Conservation (phyloP, 2,888 invertebrate species). For the Yponomeuta sedellus region DNA sequence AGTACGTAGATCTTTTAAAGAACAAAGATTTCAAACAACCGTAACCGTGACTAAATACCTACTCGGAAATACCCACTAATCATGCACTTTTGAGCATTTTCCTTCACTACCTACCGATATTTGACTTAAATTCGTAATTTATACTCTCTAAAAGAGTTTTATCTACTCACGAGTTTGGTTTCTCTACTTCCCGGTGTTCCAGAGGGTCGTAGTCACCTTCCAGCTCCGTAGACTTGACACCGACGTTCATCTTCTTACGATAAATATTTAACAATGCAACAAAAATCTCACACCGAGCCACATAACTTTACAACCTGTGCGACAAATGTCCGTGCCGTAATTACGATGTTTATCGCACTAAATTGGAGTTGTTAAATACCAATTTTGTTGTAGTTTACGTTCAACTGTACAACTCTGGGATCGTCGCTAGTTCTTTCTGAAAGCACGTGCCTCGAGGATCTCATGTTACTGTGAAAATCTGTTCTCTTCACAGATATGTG, state of each 20-base stretch:
- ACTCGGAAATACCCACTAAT: no score
- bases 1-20: no score
- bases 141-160: slow-evolving; percentile 27
- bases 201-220: slow-evolving; percentile 55
- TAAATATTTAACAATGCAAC: not conserved
- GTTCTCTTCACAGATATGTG: slow-evolving; percentile 2
- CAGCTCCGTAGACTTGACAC: slow-evolving; percentile 15
- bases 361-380: slow-evolving; percentile 1
- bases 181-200: slow-evolving; percentile 59
- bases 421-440: not conserved
- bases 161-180: slow-evolving; percentile 66
- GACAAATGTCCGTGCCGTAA: slow-evolving; percentile 15
- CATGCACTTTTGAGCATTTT: no score
- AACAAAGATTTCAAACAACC: no score
- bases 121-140: no score
- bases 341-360: slow-evolving; percentile 14
- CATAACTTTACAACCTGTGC: not conserved
- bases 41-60: no score
- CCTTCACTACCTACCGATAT: no score
- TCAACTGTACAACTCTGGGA: not conserved
- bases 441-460: not conserved
- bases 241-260: slow-evolving; percentile 18
- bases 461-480: not conserved
- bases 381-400: not conserved
- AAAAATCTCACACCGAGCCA: not conserved